Conservation (phyloP, 1,140 invertebrate genomes). For the Venustaconcha ellipsiformis region DNA sequence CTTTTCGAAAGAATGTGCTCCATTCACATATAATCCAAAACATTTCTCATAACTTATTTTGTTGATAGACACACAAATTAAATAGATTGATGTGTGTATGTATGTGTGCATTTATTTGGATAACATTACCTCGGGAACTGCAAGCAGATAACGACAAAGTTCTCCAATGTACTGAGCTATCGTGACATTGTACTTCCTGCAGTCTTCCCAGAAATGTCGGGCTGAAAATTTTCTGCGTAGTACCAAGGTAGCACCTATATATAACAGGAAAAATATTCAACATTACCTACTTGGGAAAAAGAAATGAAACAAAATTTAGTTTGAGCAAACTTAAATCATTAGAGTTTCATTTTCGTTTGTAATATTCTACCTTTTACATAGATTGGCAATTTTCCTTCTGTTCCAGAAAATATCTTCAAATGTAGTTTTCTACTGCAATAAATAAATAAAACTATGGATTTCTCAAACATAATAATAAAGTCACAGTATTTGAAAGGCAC, state of each 20-base stretch:
- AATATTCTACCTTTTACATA: not conserved
- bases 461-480: too few species aligned
- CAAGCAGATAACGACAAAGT: constrained; percentile 41
- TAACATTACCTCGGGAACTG: constrained; percentile 33
- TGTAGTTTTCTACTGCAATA: not conserved
- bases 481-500: too few species aligned
- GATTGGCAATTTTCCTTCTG: not conserved
- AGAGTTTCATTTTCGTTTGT: not conserved
- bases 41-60: too few species aligned
- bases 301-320: not conserved
- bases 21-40: too few species aligned
- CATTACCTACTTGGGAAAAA: not conserved
- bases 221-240: constrained; percentile 46
- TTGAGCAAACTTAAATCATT: not conserved
- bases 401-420: not conserved
- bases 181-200: constrained; percentile 40
- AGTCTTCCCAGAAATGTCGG: constrained; percentile 40
- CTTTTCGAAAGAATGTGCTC: too few species aligned
- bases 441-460: too few species aligned
- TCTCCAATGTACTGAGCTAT: constrained; percentile 50
- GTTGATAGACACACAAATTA: too few species aligned
- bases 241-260: constrained; percentile 39
- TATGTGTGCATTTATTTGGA: too few species aligned
- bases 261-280: not conserved
- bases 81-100: too few species aligned